A percentile compares a stretch with the other conserved stretches of the same genome.
Evolutionary conservation across 2,888 invertebrate species (phyloP).

Genomic region (Darwinula stevensoni): DNA sequence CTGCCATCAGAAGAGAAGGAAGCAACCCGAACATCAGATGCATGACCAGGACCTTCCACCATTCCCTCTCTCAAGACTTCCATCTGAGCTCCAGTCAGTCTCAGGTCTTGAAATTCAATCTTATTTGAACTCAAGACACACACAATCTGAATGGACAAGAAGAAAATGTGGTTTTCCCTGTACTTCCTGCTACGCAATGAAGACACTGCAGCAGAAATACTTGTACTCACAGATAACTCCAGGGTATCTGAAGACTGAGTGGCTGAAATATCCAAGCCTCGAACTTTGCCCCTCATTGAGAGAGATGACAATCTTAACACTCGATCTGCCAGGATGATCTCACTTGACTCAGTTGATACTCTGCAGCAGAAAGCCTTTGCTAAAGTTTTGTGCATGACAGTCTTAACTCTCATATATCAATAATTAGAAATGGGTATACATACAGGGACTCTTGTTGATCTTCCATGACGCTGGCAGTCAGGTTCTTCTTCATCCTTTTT

Average conservation of each 20-base stretch:
- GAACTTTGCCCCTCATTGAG: not conserved
- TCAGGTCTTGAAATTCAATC: constrained; percentile 32
- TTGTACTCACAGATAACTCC: no score
- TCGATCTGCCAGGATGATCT: no score
- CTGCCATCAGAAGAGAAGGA: constrained; percentile 71
- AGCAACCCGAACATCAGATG: constrained; percentile 56
- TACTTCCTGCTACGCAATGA: constrained; percentile 1
- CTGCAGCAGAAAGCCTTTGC: no score
- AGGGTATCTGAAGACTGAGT: no score
- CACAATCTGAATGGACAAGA: constrained; percentile 13
- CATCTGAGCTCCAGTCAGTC: constrained; percentile 11
- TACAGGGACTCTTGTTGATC: no score
- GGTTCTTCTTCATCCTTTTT: no score
- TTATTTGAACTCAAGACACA: constrained; percentile 33
- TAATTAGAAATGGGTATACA: no score
- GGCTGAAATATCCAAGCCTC: not conserved
- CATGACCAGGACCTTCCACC: constrained; percentile 47
- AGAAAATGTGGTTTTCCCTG: no score
- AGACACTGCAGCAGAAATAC: constrained; percentile 4
- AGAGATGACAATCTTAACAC: not conserved
- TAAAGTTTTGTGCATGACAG: no score
- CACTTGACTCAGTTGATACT: no score
- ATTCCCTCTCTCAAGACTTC: constrained; percentile 15
- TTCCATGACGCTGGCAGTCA: no score
- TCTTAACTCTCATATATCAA: no score